phyloP scores from a whole-genome alignment of 2,113 vertebrate species.

The Gambusia holbrooki region DNA sequence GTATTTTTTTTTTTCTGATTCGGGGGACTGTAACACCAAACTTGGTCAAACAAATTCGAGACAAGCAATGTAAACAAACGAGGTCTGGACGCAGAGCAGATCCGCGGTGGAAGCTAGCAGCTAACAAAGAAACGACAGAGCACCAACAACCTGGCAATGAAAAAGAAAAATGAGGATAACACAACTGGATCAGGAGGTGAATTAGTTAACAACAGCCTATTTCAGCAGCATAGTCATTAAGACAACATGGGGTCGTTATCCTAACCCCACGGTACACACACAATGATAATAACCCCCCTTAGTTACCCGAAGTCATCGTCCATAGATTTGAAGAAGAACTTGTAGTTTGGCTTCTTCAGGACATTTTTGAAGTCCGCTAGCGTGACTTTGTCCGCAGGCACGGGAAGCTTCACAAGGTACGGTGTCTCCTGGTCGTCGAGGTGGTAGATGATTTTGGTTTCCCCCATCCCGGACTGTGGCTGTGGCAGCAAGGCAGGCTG shows the following conservation, averaged over 20 bases:
- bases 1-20: neutral
- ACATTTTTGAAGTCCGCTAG: slow-evolving; percentile 95
- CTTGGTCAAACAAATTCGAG: slow-evolving; percentile 35
- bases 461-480: slow-evolving; percentile 85
- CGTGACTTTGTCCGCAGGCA: slow-evolving; percentile 92
- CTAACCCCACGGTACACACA: slow-evolving; percentile 9
- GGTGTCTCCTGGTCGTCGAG: slow-evolving; percentile 98
- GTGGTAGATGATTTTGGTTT: slow-evolving; percentile 99
- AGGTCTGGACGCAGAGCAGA: slow-evolving; percentile 58
- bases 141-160: slow-evolving; percentile 34
- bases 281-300: slow-evolving; percentile 51
- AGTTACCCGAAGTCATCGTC: slow-evolving; percentile 96
- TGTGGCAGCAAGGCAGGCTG: slow-evolving; percentile 72
- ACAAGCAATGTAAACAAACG: slow-evolving; percentile 76
- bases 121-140: slow-evolving; percentile 72
- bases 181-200: slow-evolving; percentile 9
- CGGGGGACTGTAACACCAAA: slow-evolving; percentile 42
- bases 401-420: slow-evolving; percentile 93
- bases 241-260: neutral
- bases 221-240: neutral
- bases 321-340: slow-evolving; percentile 99
- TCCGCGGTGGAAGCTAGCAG: slow-evolving; percentile 56
- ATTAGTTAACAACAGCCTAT: neutral
- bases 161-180: slow-evolving; percentile 18
- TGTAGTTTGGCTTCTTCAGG: slow-evolving; percentile 94